Base-by-base conservation (phyloP, 2,888 invertebrate species). In the Hedya salicella region DNA sequence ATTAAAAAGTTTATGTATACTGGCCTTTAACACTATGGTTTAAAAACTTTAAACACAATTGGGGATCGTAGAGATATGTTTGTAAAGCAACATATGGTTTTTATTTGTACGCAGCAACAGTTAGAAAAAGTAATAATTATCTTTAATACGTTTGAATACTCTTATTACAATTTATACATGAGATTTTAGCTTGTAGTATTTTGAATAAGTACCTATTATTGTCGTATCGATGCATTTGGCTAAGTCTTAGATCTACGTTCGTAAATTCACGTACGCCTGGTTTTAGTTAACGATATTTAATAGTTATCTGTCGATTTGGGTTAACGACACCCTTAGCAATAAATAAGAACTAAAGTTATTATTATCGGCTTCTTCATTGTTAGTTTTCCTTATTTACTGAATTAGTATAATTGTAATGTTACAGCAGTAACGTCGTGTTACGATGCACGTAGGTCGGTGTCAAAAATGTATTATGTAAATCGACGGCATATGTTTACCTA, bases 221-320 rank as follows among this genome's bases (percentile, higher is more conserved):
- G n/a, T n/a, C n/a, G n/a, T n/a, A n/a, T n/a, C n/a, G n/a, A n/a
- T n/a, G n/a, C n/a, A 16, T 52, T 63, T 54, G 25, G 39, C 21
- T 32, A 59, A 44, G 54, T 30, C 49, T 52, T 16, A 36, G 11
- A 52, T 14, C 69, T 75, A 82, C 84, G 85, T 80, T 73, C 68
- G 62, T 52, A 56, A 16, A 40, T 69, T 67, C 87, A 88, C 86
- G 88, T 88, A 87, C 69, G 70, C 83, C 73, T 62, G 11, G 13
- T 36, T 53, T 48, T 53, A 62, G 40, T 54, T 68, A 68, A n/a
- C n/a, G n/a, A n/a, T 68, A 69, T 30, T 59, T 63, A 49, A 57
- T 44, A 14, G 44, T 61, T 30, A 73, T 67, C 72, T 68, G 73
- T 78, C 79, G 77, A 84, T 83, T 80, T 80, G 69, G 86, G 88